Conservation (phyloP, 2,113 vertebrate species). For the Prunella fulvescens region DNA sequence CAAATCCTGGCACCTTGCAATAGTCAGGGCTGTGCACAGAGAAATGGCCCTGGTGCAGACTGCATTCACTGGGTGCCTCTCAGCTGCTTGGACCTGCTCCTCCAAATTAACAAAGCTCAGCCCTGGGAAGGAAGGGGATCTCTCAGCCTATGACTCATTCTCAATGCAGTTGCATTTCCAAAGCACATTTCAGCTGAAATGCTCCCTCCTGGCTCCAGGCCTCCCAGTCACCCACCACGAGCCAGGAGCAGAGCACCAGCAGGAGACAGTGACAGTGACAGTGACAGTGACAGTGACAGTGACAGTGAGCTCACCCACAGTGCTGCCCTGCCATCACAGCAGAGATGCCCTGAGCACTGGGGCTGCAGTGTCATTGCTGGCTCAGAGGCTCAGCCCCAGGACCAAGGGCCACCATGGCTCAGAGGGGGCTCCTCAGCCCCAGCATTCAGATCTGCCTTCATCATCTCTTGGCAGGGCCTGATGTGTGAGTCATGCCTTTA, state of each 20-base stretch:
- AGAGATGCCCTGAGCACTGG: not conserved
- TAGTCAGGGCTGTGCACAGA: not conserved
- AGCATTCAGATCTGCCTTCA: not conserved
- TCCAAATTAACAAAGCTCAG: not conserved
- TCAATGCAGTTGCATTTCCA: not conserved
- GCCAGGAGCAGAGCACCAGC: not conserved
- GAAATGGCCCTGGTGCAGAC: fast-evolving
- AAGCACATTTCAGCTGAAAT: not conserved
- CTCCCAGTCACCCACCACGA: not conserved
- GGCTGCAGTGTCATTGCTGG: not conserved
- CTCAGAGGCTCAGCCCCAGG: not conserved
- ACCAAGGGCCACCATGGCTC: not conserved
- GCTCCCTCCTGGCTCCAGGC: not conserved
- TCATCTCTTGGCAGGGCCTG: not conserved
- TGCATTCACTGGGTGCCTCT: not conserved
- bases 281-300: not conserved
- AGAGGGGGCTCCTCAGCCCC: not conserved
- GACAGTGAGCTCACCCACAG: not conserved
- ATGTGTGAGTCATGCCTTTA: conserved; percentile 41
- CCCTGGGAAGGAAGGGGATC: not conserved
- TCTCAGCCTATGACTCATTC: not conserved
- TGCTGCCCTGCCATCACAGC: not conserved
- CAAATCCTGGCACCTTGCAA: not conserved
- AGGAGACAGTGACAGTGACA: not conserved
- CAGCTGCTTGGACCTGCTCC: not conserved